Conservation (phyloP, 2,113 vertebrate genomes). For the Pseudorhombus dupliciocellatus region DNA sequence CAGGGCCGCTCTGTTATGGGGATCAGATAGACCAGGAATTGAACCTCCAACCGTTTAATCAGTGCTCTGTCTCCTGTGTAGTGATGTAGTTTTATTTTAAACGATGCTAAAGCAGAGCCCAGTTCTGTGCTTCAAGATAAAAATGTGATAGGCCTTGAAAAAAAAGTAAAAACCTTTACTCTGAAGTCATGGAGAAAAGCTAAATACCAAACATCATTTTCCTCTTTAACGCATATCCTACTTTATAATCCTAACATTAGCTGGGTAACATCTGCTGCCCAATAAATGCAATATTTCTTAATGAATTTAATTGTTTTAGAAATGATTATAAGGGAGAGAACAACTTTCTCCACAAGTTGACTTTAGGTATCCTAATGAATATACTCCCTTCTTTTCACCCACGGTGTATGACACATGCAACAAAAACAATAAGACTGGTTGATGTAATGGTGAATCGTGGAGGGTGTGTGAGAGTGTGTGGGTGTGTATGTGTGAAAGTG, state of each 20-base stretch:
- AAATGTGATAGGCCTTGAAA: no score
- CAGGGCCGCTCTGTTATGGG: no score
- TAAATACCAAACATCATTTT: no score
- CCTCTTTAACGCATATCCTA: no score
- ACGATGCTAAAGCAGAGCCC: no score
- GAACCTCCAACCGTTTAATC: no score
- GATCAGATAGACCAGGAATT: no score
- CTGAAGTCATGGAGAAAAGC: no score
- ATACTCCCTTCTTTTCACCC: neutral
- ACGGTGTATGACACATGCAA: constrained; percentile 4
- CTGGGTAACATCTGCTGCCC: neutral
- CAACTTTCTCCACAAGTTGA: neutral
- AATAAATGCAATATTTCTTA: neutral
- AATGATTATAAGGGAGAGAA: neutral
- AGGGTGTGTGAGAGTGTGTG: neutral
- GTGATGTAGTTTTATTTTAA: no score
- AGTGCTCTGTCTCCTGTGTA: no score
- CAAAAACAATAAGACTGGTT: neutral
- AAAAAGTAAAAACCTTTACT: no score
- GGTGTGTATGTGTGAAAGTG: neutral
- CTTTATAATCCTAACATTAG: neutral
- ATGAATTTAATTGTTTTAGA: neutral
- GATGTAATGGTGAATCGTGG: neutral
- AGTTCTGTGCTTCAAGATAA: no score
- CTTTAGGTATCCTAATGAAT: neutral